A percentile compares a stretch with the other conserved stretches of the same genome.
These are phyloP conservation scores for Hippasteria phrygiana DNA, from an alignment of 53 echinoderm and acorn worm genomes.

Conservation along the genomic window DNA sequence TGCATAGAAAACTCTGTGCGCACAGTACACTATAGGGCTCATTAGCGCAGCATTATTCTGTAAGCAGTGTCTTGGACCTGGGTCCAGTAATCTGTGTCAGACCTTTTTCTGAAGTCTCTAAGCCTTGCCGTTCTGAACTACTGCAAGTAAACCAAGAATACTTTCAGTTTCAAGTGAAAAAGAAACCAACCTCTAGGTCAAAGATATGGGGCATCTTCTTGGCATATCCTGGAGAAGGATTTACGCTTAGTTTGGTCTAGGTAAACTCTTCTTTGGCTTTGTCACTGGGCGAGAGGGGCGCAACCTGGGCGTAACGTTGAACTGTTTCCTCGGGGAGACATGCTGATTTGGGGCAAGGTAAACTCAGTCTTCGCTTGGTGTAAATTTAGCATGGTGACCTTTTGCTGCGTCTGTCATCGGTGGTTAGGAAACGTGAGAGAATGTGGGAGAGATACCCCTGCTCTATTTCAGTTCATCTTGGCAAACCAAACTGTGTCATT, in stretches of 20 bases:
- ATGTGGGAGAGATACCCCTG: not conserved
- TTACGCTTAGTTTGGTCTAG: slow-evolving; percentile 17
- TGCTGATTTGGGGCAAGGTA: slow-evolving; percentile 9
- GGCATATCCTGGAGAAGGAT: slow-evolving; percentile 22
- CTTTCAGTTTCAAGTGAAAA: too few species aligned
- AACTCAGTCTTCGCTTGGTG: not conserved
- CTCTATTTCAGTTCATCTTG: not conserved
- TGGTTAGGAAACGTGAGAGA: not conserved
- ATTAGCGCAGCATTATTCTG: too few species aligned
- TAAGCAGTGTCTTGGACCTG: too few species aligned
- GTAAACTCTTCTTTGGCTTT: slow-evolving; percentile 22
- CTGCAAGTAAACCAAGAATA: too few species aligned
- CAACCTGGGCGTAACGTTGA: slow-evolving; percentile 1
- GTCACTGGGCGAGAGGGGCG: not conserved
- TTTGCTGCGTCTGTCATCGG: slow-evolving; percentile 7
- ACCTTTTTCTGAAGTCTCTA: too few species aligned
- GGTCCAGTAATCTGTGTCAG: too few species aligned
- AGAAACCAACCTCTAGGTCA: too few species aligned
- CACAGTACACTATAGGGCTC: too few species aligned
- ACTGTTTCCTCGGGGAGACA: slow-evolving; percentile 7
- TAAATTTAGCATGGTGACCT: slow-evolving; percentile 36
- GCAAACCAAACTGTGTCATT: too few species aligned
- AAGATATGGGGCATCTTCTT: not conserved
- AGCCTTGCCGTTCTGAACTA: too few species aligned
- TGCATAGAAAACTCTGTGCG: too few species aligned